Evolutionary conservation across 30 jellyfish, hydroid and myxozoan species (phyloP).

Genomic region (Turritopsis dohrnii): DNA sequence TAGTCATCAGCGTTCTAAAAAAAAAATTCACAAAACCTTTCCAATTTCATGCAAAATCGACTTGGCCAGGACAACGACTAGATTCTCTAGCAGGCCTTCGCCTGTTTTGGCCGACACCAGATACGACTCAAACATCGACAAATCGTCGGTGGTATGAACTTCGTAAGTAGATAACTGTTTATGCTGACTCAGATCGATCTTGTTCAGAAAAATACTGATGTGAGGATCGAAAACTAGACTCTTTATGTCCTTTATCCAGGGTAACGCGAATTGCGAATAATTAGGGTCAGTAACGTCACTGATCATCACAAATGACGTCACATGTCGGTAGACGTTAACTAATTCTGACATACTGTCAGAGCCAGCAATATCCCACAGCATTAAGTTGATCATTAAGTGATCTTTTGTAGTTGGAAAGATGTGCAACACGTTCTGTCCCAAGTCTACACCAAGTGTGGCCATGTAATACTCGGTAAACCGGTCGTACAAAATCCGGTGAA

Average conservation of each 20-base stretch:
- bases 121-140: slow-evolving; percentile 35
- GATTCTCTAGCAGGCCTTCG: slow-evolving; percentile 47
- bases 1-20: too few species aligned
- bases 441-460: slow-evolving; percentile 81
- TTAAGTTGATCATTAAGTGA: slow-evolving; percentile 52
- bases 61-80: slow-evolving; percentile 51
- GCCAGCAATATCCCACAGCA: slow-evolving; percentile 85
- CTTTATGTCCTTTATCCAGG: slow-evolving; percentile 50
- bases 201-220: slow-evolving; percentile 55
- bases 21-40: slow-evolving; percentile 12
- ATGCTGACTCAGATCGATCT: slow-evolving; percentile 48
- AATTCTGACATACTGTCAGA: slow-evolving; percentile 43
- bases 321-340: slow-evolving; percentile 46
- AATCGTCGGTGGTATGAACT: slow-evolving; percentile 19
- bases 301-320: slow-evolving; percentile 54
- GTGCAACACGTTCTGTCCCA: slow-evolving; percentile 53
- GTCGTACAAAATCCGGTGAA: slow-evolving; percentile 83
- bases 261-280: slow-evolving; percentile 13
- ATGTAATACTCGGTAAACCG: slow-evolving; percentile 60
- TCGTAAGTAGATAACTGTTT: slow-evolving; percentile 33
- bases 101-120: slow-evolving; percentile 86
- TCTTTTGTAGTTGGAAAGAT: slow-evolving; percentile 32
- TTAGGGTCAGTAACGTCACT: slow-evolving; percentile 36
- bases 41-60: slow-evolving; percentile 58
- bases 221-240: slow-evolving; percentile 52